These are phyloP conservation scores for Nasua narica DNA, from an alignment of 2,797 vertebrate genomes.

Conservation along the genomic window DNA sequence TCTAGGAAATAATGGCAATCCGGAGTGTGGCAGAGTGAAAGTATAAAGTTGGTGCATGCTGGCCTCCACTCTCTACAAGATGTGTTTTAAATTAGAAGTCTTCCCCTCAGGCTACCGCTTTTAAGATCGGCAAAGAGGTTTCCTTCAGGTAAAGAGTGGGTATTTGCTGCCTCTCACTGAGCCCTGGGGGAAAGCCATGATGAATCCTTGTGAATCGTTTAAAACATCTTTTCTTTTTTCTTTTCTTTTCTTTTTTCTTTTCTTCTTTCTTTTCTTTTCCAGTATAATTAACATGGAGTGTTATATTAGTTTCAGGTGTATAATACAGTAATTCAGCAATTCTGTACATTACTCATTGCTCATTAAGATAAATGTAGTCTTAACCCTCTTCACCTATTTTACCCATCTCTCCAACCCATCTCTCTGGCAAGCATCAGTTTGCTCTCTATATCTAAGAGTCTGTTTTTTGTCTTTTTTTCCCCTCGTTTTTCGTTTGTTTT, in stretches of 20 bases:
- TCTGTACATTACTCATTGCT: background rate
- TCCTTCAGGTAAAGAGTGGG: background rate
- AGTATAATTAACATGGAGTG: background rate
- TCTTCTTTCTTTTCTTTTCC: background rate
- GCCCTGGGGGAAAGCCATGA: background rate
- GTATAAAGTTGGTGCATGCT: background rate
- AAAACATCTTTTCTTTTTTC: background rate
- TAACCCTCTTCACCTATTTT: background rate
- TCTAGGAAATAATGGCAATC: background rate
- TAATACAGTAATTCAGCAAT: background rate
- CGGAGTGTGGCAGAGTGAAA: background rate
- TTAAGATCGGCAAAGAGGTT: background rate
- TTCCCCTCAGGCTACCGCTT: background rate
- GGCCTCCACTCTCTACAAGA: background rate
- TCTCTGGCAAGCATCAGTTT: background rate
- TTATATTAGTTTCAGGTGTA: background rate
- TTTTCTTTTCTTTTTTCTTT: too few species aligned
- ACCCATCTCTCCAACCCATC: background rate
- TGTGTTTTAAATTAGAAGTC: background rate
- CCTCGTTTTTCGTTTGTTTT: background rate
- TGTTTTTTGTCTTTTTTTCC: background rate
- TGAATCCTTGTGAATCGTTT: background rate
- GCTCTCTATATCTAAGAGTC: background rate
- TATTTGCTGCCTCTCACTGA: background rate
- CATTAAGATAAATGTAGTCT: background rate